These are phyloP conservation scores for Drosophila biarmipes DNA, from an alignment of 1,140 invertebrate species.

Conservation along the genomic window DNA sequence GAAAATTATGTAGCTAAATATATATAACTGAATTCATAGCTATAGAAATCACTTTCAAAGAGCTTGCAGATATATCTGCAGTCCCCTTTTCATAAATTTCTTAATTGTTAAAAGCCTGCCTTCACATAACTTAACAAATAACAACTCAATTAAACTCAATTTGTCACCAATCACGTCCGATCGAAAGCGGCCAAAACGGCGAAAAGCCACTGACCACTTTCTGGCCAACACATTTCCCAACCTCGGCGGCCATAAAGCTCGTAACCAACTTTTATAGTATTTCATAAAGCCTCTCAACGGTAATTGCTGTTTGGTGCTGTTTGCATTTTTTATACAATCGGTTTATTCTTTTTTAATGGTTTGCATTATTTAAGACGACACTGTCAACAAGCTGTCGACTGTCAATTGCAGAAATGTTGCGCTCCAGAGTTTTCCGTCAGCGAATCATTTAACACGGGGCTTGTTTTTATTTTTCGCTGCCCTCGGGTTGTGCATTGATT, in stretches of 20 bases:
- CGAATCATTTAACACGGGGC: constrained; percentile 9
- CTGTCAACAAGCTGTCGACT: constrained; percentile 36
- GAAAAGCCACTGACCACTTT: constrained; percentile 2
- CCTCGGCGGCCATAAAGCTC: constrained; percentile 3
- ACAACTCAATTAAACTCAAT: constrained; percentile 20
- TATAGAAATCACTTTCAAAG: no score
- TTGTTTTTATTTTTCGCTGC: not conserved
- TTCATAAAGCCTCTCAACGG: constrained; percentile 16
- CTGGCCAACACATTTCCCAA: constrained; percentile 2
- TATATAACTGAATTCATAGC: no score
- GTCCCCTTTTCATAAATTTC: no score
- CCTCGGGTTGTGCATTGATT: constrained; percentile 19
- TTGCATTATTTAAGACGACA: constrained; percentile 61
- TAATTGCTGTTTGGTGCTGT: constrained; percentile 2
- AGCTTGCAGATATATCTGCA: no score
- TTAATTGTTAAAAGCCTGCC: not conserved
- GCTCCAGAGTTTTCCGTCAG: constrained; percentile 10
- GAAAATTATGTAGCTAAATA: no score
- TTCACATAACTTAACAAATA: not conserved
- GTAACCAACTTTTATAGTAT: constrained; percentile 29
- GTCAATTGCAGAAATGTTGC: constrained; percentile 27
- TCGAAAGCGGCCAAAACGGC: not conserved
- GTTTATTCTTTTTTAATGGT: constrained; percentile 28
- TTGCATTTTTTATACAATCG: constrained; percentile 25
- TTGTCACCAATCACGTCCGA: constrained; percentile 1